Conservation (phyloP, 1,140 invertebrate species). For the Achatina immaculata region DNA sequence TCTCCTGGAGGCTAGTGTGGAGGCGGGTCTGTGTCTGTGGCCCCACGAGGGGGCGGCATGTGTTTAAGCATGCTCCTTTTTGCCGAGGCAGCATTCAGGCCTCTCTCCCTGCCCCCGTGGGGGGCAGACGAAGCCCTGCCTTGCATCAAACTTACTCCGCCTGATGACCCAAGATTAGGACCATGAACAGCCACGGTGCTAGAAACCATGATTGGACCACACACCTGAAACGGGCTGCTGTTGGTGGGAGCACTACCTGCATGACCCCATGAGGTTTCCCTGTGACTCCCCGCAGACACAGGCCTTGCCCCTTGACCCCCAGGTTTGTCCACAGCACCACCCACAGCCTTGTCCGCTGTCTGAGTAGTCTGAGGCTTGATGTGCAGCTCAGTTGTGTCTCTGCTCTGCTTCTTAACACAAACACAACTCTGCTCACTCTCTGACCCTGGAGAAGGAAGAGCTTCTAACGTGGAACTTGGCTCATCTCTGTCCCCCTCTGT, state of each 20-base stretch:
- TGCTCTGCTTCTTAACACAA: constrained; percentile 35
- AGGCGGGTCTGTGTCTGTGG: constrained; percentile 58
- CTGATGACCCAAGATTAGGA: constrained; percentile 10
- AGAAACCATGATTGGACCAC: constrained; percentile 38
- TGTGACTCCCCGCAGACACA: constrained; percentile 42
- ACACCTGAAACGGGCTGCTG: constrained; percentile 45
- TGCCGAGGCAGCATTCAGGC: constrained; percentile 57
- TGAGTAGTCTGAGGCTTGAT: constrained; percentile 34
- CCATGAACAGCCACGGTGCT: constrained; percentile 19
- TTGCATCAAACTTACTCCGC: constrained; percentile 18
- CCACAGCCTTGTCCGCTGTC: constrained; percentile 25
- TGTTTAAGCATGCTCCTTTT: constrained; percentile 64
- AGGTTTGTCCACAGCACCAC: constrained; percentile 42
- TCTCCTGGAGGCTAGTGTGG: constrained; percentile 47
- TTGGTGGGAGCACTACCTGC: constrained; percentile 47
- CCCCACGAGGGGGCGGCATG: constrained; percentile 53
- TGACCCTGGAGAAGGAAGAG: constrained; percentile 41
- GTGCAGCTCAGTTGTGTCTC: constrained; percentile 33
- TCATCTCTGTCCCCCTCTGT: constrained; percentile 49
- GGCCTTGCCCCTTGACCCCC: constrained; percentile 35
- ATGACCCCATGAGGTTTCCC: constrained; percentile 42
- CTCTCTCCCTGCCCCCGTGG: constrained; percentile 30
- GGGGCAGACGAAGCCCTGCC: constrained; percentile 30
- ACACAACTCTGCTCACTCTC: constrained; percentile 39
- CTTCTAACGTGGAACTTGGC: constrained; percentile 42